Evolutionary conservation across 2,113 vertebrate species (phyloP), one percentile per base, ranked within the genome.

Genomic region (Lycaon pictus): DNA sequence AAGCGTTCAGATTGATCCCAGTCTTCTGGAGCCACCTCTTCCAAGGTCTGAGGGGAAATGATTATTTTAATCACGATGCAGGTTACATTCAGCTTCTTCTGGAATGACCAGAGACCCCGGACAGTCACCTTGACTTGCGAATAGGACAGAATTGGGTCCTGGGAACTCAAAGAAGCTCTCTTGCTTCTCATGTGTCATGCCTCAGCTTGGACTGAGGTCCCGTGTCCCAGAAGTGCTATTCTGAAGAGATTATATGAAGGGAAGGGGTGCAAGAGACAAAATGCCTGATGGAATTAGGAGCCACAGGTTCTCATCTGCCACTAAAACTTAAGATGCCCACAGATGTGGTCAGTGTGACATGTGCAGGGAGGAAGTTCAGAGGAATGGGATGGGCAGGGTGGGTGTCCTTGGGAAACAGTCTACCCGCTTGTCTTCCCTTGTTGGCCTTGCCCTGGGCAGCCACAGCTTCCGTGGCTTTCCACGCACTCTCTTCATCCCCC

Each of bases 361-460:
- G 96, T 97, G 97, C 95, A 96, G 92, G 97, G 93, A 96, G 87
- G 76, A 96, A 97, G 92, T 35, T 22, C 56, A 82, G 71, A 43
- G 89, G 91, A 69, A 62, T 2, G 93, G 88, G 79, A 60, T 35
- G 29, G 90, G 83, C 43, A 56, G 48, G 79, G 81, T 63, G 84
- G 93, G 86, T 7, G 17, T 32, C 51, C 62, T 23, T 5, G 27
- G 74, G 86, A 51, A 20, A 7, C 69, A 77, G 37, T 43, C 93
- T 71, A 84, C 89, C 83, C 37, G 3, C 82, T 94, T 3, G 0
- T 77, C 89, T 98, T 99, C 98, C 99, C 98, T 99, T 99, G 99
- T 99, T 99, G 72, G 98, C 99, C 98, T 99, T 99, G 97, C 99
- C 99, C 98, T 99, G 93, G 99, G 99, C 99, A 25, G 99, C 99